Base-by-base conservation (phyloP, 2,888 invertebrate genomes). In the Polietes domitor region DNA sequence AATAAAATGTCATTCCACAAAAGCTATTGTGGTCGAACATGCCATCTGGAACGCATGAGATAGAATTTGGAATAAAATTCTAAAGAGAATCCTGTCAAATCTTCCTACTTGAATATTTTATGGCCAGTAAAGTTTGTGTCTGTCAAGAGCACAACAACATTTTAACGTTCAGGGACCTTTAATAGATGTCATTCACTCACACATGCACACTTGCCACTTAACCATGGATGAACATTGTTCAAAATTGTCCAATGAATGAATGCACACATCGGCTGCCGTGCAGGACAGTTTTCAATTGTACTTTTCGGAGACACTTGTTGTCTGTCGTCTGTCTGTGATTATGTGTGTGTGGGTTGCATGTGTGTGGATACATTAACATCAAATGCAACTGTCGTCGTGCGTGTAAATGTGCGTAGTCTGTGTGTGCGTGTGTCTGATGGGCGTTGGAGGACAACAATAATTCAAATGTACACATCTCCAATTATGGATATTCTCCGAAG, bases 151-250 rank as follows among this genome's bases (percentile, higher is more conserved):
- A 50, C n/a, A 50, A 19, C 50, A 74, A 28, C 77, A 68, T 80
- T 79, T 85, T 85, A 87, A 87, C 85, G 61, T 72, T 77, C 82
- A 85, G 85, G 37, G 87, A 86, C 85, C 85, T 87, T 86, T 82
- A 87, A 86, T 87, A 85, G 86, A 32, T 10, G 37, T 37, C 37
- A 37, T 1, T 1, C 37, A 37, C 32, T 10, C 87, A 84, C 80
- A 80, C 53, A 82, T 17, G 50, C 4, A 24, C 24, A 53, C 21
- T 53, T 53, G 21, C 53, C 17, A 21, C 47, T 47, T 32, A 32
- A 9, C 15, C 12, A 24, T 47, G 53, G 21, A 21, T 17, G 53
- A 19, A 53, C n/a, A n/a, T n/a, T n/a, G n/a, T n/a, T n/a, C n/a
- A n/a, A n/a, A n/a, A n/a, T n/a, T n/a, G n/a, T n/a, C n/a, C n/a